phyloP scores from a whole-genome alignment of 2,888 invertebrate species.

The Lepidocyrtoides sp. region DNA sequence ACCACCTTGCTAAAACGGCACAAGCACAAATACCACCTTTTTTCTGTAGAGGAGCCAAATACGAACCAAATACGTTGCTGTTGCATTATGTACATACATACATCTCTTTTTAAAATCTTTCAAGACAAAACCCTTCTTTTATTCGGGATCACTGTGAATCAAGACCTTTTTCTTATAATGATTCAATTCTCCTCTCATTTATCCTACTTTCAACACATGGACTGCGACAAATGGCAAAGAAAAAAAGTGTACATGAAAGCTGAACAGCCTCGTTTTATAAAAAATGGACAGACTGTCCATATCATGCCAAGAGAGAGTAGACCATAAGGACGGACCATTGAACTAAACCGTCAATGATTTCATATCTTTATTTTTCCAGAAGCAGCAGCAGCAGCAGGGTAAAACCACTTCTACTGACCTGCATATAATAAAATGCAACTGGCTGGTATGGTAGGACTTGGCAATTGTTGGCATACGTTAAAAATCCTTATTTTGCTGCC shows the following conservation, averaged over 20 bases:
- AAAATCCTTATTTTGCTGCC: slow-evolving; percentile 30
- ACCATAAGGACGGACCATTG: slow-evolving; percentile 60
- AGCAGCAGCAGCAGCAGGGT: slow-evolving; percentile 19
- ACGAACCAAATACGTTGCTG: not conserved
- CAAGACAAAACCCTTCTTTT: slow-evolving; percentile 13
- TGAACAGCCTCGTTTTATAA: not conserved
- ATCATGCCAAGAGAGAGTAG: not conserved
- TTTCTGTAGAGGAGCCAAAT: not conserved
- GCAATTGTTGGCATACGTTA: not conserved
- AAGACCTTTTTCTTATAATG: slow-evolving; percentile 51
- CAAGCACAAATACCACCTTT: not conserved
- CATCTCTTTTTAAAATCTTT: slow-evolving; percentile 35
- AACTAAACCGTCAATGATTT: slow-evolving; percentile 66
- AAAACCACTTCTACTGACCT: slow-evolving; percentile 66
- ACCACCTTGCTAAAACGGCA: slow-evolving; percentile 53
- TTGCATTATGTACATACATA: slow-evolving; percentile 7
- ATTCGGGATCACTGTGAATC: slow-evolving; percentile 1
- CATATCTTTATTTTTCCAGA: slow-evolving; percentile 59
- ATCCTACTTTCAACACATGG: slow-evolving; percentile 32
- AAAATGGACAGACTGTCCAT: not conserved
- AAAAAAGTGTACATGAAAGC: not conserved
- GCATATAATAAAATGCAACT: slow-evolving; percentile 79
- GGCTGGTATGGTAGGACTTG: slow-evolving; percentile 52
- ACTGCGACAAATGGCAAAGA: not conserved
- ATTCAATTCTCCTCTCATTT: slow-evolving; percentile 14